A percentile compares a stretch with the other conserved stretches of the same genome.
Evolutionary conservation across 92 coral and sea anemone genomes (phyloP).

Genomic region (Scolanthus callimorphus): DNA sequence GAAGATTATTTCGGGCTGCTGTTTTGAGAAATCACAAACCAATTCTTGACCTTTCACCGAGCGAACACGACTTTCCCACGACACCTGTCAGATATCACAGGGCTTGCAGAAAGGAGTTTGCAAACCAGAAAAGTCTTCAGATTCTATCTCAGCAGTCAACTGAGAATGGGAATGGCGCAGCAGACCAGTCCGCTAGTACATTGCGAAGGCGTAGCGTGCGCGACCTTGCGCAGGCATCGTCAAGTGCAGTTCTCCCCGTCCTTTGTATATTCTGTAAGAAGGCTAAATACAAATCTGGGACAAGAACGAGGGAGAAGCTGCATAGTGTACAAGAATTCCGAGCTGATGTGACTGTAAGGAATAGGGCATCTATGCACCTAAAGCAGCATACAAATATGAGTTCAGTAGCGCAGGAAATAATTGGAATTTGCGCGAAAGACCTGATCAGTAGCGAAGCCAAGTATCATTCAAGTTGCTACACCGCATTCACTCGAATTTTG

Average conservation of each 20-base stretch:
- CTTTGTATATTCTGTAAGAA: slow-evolving; percentile 10
- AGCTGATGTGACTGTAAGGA: slow-evolving; percentile 28
- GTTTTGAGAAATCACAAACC: slow-evolving; percentile 35
- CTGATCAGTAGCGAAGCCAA: slow-evolving; percentile 37
- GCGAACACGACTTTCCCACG: neutral
- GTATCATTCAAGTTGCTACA: slow-evolving; percentile 37
- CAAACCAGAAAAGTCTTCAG: slow-evolving; percentile 14
- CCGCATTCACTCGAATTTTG: slow-evolving; percentile 15
- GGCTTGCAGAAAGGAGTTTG: slow-evolving; percentile 12
- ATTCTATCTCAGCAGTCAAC: neutral
- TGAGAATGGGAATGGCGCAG: too few species aligned
- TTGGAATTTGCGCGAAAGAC: slow-evolving; percentile 35
- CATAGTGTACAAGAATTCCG: slow-evolving; percentile 14
- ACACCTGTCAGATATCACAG: slow-evolving; percentile 18
- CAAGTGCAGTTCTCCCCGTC: slow-evolving; percentile 7
- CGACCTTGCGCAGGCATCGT: slow-evolving; percentile 10
- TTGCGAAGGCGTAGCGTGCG: slow-evolving; percentile 27
- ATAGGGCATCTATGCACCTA: slow-evolving; percentile 12
- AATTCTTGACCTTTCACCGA: slow-evolving; percentile 26
- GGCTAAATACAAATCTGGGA: slow-evolving; percentile 16
- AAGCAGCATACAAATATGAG: slow-evolving; percentile 19
- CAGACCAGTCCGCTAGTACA: neutral
- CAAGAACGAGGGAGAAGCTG: slow-evolving; percentile 24
- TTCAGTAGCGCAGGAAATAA: slow-evolving; percentile 25
- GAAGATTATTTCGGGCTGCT: slow-evolving; percentile 29